Evolutionary conservation across 2,888 invertebrate genomes (phyloP).

Genomic region (Stictocephala bisonia): DNA sequence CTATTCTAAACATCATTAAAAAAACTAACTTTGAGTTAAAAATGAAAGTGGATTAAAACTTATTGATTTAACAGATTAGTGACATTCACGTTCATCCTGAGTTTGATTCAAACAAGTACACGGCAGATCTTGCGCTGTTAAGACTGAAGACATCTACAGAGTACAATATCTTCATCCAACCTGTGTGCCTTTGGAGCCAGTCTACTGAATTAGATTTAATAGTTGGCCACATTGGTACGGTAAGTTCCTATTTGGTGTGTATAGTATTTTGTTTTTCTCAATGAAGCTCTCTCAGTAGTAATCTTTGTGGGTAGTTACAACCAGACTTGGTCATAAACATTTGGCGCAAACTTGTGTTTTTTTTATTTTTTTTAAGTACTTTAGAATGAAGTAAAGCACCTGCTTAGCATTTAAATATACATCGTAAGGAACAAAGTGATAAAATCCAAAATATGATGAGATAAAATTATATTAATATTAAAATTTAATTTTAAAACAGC

Average conservation of each 20-base stretch:
- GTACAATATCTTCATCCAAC: constrained; percentile 59
- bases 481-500: no score
- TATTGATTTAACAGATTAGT: constrained; percentile 41
- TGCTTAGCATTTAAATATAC: no score
- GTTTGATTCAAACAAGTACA: constrained; percentile 53
- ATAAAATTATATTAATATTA: no score
- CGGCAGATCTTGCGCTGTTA: constrained; percentile 61
- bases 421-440: no score
- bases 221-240: constrained; percentile 52
- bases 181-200: constrained; percentile 60
- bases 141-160: constrained; percentile 55
- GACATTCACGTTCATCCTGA: constrained; percentile 54
- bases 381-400: no score
- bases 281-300: not conserved
- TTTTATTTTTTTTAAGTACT: constrained; percentile 38
- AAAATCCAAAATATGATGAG: no score
- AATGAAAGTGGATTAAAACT: no score
- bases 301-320: no score
- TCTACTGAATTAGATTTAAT: constrained; percentile 46
- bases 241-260: constrained; percentile 46
- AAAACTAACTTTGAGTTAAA: not conserved
- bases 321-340: no score
- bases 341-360: not conserved
- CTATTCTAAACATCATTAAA: not conserved
- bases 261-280: not conserved